Percentiles rank a stretch among this genome's conserved stretches.
Conservation (phyloP, 2,888 invertebrate genomes). For the Cerceris ruficornis region DNA sequence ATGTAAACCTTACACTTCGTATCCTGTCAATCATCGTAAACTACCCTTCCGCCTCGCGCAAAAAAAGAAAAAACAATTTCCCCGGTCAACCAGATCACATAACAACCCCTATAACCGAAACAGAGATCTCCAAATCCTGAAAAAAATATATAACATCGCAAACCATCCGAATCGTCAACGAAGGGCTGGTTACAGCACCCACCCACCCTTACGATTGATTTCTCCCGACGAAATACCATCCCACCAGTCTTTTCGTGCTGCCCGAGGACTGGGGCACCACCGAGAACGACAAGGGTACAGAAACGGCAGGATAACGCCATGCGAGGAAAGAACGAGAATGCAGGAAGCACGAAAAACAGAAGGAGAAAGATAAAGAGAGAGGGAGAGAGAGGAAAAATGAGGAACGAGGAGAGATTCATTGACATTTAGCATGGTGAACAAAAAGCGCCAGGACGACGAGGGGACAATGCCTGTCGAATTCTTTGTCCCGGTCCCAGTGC, state of each 20-base stretch:
- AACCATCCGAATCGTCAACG: slow-evolving; percentile 16
- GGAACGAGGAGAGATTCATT: slow-evolving; percentile 71
- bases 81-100: no score
- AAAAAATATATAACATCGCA: slow-evolving; percentile 56
- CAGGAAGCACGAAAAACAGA: slow-evolving; percentile 3
- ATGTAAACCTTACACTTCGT: background rate
- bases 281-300: slow-evolving; percentile 1
- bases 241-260: slow-evolving; percentile 19
- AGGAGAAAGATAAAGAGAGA: slow-evolving; percentile 9
- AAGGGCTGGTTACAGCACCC: slow-evolving; percentile 24
- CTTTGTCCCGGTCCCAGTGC: slow-evolving; percentile 73
- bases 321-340: slow-evolving; percentile 21
- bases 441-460: slow-evolving; percentile 73
- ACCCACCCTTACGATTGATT: slow-evolving; percentile 59
- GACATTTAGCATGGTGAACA: slow-evolving; percentile 77
- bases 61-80: no score
- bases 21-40: no score
- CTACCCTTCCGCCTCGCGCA: no score
- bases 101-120: no score
- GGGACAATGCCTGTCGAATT: slow-evolving; percentile 80
- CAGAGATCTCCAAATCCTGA: slow-evolving; percentile 24
- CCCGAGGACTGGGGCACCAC: slow-evolving; percentile 25
- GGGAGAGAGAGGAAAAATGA: slow-evolving; percentile 50
- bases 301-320: slow-evolving; percentile 1
- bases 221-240: slow-evolving; percentile 40